Base-by-base conservation (phyloP, 2,113 vertebrate genomes). In the Pyrgilauda ruficollis region DNA sequence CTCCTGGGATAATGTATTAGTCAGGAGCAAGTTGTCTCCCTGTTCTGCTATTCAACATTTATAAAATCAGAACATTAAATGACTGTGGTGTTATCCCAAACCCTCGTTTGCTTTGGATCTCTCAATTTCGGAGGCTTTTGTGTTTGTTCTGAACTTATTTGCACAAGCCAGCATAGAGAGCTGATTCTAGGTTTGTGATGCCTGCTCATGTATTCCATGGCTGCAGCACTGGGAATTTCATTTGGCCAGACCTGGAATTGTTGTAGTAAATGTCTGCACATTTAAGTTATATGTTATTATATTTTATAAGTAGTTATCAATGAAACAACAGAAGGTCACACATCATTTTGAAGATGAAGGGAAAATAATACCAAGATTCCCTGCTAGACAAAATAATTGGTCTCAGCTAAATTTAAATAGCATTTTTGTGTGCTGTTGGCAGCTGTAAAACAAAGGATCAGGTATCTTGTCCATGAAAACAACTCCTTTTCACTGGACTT, bases 181-280 rank as follows among this genome's bases (percentile, higher is more conserved):
- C 47, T 94, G 77, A 96, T 88, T 96, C 91, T 94, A 82, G 96
- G 95, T 97, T 96, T 97, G 93, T 84, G 95, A 96, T 95, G 84
- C 73, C 70, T 8, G 18, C 85, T 97, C 84, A 66, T 92, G 87
- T 89, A 80, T 97, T 97, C 58, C 26, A 47, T 96, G 96, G 93
- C 76, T 93, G 37, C 46, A 85, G 93, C 90, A 43, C 8, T 19
- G 59, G 76, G 68, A 94, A 89, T 96, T 96, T 97, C 70, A 94
- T 96, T 97, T 97, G 93, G 69, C 75, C 77, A 31, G 31, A 87
- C 84, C 90, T 94, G 77, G 96, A 97, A 96, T 79, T 96, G 93
- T 96, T 95, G 82, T 78, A 90, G 91, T 90, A 94, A 98, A 96
- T 12, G 41, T 97, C 96, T 98, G 95, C 90, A 95, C 88, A 43